Conservation (phyloP, 2,888 invertebrate genomes). For the Ptychoptera contaminata region DNA sequence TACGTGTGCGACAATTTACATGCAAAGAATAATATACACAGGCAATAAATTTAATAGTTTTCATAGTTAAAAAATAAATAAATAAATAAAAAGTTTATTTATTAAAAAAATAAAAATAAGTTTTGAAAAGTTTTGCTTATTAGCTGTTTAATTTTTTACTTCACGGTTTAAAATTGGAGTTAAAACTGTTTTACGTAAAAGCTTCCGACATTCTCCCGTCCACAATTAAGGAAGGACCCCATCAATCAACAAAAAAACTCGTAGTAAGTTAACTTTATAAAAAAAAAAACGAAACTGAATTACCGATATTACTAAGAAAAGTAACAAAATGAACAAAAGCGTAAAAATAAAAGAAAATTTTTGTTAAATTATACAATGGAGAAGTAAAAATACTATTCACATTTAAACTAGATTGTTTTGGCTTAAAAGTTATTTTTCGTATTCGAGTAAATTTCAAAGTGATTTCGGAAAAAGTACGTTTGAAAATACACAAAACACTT, state of each 20-base stretch:
- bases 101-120: not conserved
- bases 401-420: too few relatives aligned
- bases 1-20: too few relatives aligned
- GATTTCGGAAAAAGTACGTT: too few relatives aligned
- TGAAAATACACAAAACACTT: too few relatives aligned
- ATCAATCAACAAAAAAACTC: constrained; percentile 29
- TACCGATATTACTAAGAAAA: not conserved
- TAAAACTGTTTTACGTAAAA: constrained; percentile 32
- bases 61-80: not conserved
- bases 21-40: too few relatives aligned
- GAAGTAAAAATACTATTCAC: too few relatives aligned
- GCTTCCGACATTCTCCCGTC: constrained; percentile 26
- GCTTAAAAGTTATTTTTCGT: too few relatives aligned
- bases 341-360: not conserved
- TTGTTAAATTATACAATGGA: not conserved
- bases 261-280: constrained; percentile 23
- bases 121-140: not conserved
- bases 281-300: not conserved
- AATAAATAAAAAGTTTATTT: too few relatives aligned
- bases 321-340: not conserved
- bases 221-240: constrained; percentile 31
- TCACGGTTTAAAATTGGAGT: constrained; percentile 20
- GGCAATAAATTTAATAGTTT: too few relatives aligned
- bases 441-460: too few relatives aligned
- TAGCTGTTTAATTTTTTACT: too few relatives aligned